phyloP scores from a whole-genome alignment of 2,797 vertebrate species.

The Artibeus jamaicensis region DNA sequence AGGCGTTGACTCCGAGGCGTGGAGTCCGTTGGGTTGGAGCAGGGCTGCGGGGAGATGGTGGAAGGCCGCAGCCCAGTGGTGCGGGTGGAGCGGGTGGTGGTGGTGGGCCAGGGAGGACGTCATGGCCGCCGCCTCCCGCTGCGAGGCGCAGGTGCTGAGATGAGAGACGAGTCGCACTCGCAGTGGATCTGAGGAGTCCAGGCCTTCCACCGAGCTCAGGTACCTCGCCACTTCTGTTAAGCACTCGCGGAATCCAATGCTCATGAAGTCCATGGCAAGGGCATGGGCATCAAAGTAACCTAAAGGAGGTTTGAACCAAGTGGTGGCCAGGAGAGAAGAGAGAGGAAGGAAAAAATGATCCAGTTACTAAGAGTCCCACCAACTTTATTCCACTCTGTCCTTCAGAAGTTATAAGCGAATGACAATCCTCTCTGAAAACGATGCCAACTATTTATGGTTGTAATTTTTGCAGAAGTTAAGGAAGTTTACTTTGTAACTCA shows the following conservation, averaged over 20 bases:
- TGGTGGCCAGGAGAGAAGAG: background rate
- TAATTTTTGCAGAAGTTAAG: background rate
- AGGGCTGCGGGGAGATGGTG: constrained; percentile 87
- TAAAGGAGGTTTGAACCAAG: constrained; percentile 62
- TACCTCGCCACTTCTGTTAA: constrained; percentile 92
- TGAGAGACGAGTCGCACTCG: constrained; percentile 92
- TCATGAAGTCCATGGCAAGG: constrained; percentile 98
- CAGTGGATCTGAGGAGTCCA: constrained; percentile 90
- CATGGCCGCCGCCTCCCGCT: constrained; percentile 89
- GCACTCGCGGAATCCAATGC: constrained; percentile 95
- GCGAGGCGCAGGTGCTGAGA: constrained; percentile 91
- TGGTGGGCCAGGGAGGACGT: constrained; percentile 86
- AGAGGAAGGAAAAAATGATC: background rate
- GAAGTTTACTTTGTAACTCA: constrained; percentile 44
- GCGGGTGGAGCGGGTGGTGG: constrained; percentile 85
- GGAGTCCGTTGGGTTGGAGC: constrained; percentile 86
- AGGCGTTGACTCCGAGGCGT: constrained; percentile 79
- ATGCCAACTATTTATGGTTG: background rate
- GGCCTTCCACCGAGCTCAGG: constrained; percentile 90
- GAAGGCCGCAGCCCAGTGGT: constrained; percentile 88
- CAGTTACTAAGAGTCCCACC: background rate
- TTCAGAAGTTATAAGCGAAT: accelerated
- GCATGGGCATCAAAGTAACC: constrained; percentile 92
- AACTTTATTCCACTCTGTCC: accelerated
- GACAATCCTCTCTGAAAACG: background rate